A percentile compares a stretch with the other conserved stretches of the same genome.
Conservation (phyloP, 2,888 invertebrate genomes). For the Dryomyza anilis region DNA sequence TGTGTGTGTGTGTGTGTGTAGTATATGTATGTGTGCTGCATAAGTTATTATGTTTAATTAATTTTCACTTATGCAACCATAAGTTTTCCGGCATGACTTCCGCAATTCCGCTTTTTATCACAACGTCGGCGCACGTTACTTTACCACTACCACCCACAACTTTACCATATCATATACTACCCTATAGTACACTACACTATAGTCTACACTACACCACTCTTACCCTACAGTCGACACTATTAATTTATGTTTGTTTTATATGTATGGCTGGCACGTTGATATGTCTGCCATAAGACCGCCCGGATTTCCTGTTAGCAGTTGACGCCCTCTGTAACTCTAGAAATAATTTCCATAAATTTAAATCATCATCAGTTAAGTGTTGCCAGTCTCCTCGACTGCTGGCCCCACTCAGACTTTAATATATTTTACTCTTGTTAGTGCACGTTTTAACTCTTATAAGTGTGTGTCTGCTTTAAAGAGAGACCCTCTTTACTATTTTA, state of each 20-base stretch:
- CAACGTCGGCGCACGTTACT: neutral
- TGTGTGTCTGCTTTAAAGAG: neutral
- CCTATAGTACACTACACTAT: no score
- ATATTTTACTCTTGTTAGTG: no score
- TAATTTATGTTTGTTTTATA: no score
- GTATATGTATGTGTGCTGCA: neutral
- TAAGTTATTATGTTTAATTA: conserved; percentile 20
- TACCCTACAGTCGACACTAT: no score
- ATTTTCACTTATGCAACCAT: conserved; percentile 16
- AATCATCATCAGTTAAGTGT: neutral
- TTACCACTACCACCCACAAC: neutral
- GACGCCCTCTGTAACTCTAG: neutral
- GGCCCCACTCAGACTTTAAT: neutral
- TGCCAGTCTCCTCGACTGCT: no score
- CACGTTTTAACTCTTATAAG: neutral
- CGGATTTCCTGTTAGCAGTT: conserved; percentile 16
- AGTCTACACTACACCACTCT: no score
- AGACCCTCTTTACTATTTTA: neutral
- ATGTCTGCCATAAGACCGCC: no score
- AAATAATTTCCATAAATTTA: conserved; percentile 15
- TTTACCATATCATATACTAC: neutral
- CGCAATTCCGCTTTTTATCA: neutral
- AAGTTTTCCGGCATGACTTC: conserved; percentile 3
- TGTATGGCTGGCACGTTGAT: no score
- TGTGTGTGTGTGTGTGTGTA: neutral